These are phyloP conservation scores for Nineta flava DNA, from an alignment of 2,888 invertebrate genomes.

Conservation along the genomic window DNA sequence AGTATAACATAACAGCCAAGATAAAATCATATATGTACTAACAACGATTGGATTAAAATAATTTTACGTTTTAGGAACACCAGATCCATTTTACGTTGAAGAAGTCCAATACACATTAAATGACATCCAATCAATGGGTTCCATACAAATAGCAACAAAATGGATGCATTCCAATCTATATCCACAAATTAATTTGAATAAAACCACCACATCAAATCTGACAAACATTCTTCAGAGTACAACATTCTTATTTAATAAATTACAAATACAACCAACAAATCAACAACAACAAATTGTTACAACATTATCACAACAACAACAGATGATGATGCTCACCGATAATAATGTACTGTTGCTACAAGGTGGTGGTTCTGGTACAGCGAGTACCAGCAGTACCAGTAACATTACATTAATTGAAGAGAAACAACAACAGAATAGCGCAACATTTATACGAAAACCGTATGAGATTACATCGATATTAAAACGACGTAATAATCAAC, in stretches of 20 bases:
- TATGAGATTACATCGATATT: slow-evolving; percentile 36
- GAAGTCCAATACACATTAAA: slow-evolving; percentile 77
- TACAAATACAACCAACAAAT: not conserved
- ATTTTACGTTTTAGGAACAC: slow-evolving; percentile 18
- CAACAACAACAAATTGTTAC: slow-evolving; percentile 10
- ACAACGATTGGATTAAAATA: too few species aligned
- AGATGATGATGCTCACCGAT: too few species aligned
- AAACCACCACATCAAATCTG: too few species aligned
- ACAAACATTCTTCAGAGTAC: too few species aligned
- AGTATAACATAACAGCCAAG: too few species aligned
- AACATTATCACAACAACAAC: too few species aligned
- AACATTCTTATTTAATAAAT: too few species aligned
- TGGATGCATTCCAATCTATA: slow-evolving; percentile 52
- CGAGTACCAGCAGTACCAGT: slow-evolving; percentile 20
- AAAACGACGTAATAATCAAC: slow-evolving; percentile 34
- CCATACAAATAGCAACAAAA: slow-evolving; percentile 50
- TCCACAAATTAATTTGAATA: slow-evolving; percentile 31
- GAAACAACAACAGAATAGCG: slow-evolving; percentile 21
- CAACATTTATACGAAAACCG: slow-evolving; percentile 27
- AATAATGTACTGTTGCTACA: too few species aligned
- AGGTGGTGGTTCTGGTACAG: slow-evolving; percentile 24
- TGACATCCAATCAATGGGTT: slow-evolving; percentile 57
- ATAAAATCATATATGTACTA: too few species aligned
- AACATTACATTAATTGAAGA: not conserved
- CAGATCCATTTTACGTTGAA: slow-evolving; percentile 75